These are phyloP conservation scores for Tricholauxania praeusta DNA, from an alignment of 2,888 invertebrate genomes.

Conservation along the genomic window DNA sequence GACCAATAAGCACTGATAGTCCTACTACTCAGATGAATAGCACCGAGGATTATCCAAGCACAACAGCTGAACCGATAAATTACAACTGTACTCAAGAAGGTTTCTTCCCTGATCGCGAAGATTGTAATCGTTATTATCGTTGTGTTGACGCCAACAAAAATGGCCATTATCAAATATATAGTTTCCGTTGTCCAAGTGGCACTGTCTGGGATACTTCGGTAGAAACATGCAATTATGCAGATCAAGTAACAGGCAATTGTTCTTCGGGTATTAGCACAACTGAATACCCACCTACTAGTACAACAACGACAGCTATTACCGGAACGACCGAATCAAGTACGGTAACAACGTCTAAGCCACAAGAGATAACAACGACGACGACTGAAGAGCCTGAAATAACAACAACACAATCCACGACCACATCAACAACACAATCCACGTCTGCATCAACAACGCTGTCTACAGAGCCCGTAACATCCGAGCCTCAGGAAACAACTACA, in stretches of 20 bases:
- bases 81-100: conserved; percentile 66
- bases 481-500: conserved; percentile 22
- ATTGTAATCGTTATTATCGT: conserved; percentile 73
- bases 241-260: conserved; percentile 61
- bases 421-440: conserved; percentile 1
- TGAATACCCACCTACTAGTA: conserved; percentile 12
- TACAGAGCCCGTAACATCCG: conserved; percentile 24
- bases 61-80: conserved; percentile 52
- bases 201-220: conserved; percentile 73
- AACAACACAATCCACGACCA: conserved; percentile 33
- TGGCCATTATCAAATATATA: conserved; percentile 68
- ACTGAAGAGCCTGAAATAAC: conserved; percentile 21
- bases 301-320: conserved; percentile 36
- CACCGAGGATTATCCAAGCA: conserved; percentile 26
- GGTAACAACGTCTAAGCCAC: conserved; percentile 42
- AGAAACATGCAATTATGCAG: conserved; percentile 69
- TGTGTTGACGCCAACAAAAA: conserved; percentile 67
- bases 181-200: conserved; percentile 71
- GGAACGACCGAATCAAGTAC: conserved; percentile 32
- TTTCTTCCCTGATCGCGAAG: conserved; percentile 67
- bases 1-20: conserved; percentile 33
- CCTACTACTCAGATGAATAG: conserved; percentile 35
- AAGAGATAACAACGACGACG: conserved; percentile 23
- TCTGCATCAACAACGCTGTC: conserved; percentile 13
- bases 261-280: conserved; percentile 52